Evolutionary conservation across 2,113 vertebrate genomes (phyloP).

Genomic region (Galeopterus variegatus): DNA sequence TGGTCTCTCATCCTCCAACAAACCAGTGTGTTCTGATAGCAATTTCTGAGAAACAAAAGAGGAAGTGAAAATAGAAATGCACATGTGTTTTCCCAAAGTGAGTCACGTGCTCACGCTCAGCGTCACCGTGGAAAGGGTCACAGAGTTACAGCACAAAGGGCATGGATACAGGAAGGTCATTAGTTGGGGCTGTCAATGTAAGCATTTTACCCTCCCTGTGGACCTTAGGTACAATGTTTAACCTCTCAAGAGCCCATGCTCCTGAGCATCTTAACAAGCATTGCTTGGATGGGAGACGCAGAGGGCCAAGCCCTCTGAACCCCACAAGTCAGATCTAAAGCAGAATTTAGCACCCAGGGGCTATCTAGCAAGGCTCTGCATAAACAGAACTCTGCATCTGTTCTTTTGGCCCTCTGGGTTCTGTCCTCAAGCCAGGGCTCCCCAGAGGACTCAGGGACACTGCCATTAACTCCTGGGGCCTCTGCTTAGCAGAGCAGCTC

Average conservation of each 20-base stretch:
- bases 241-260: not conserved
- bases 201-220: not conserved
- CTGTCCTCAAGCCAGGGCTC: not conserved
- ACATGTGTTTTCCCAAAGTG: not conserved
- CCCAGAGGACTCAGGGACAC: not conserved
- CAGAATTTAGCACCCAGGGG: not conserved
- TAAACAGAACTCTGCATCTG: accelerated
- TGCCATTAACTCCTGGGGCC: not conserved
- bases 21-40: not conserved
- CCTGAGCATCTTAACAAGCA: not conserved
- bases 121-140: not conserved
- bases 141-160: not conserved
- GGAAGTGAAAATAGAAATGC: not conserved
- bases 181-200: too few relatives aligned
- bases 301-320: not conserved
- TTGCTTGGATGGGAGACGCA: not conserved
- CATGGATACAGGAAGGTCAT: too few relatives aligned
- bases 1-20: not conserved
- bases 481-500: conserved; percentile 40
- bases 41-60: not conserved
- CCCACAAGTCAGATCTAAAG: not conserved
- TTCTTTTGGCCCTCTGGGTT: not conserved
- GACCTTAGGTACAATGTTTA: not conserved
- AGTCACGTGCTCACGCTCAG: not conserved
- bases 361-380: not conserved